Evolutionary conservation across 1,140 invertebrate species (phyloP), one percentile per base, ranked within the genome.

Genomic region (Penaeus japonicus): DNA sequence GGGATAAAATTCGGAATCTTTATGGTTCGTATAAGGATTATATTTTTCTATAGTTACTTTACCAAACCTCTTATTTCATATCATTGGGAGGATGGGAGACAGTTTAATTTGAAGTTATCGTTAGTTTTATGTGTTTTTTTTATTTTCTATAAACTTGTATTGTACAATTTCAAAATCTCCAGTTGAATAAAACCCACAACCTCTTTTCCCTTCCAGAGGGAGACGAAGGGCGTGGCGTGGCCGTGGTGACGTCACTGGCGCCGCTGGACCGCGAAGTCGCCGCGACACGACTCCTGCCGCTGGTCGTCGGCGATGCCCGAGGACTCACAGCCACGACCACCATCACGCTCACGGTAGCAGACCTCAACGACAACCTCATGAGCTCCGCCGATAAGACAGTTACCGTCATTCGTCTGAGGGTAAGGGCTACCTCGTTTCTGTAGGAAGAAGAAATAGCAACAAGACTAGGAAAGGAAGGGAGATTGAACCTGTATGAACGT

Each of bases 241-340:
- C 78, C 22, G 85, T 83, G 10, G 85, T 90, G 39, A 86, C 77
- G n/a, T 87, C 90, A 0, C 59, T 90, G 30, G 57, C 22, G 7
- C 80, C 87, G 0, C 80, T 90, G 65, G 90, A 90, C 79, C 79
- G 90, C 7, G 90, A 90, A 82, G 94, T 4, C 30, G 32, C 78
- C 2, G 62, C 95, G 90, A 97, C 97, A 0, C 97, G 98, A 92
- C 97, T 96, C 91, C 94, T 96, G 91, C 97, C 96, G 1, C 92
- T 98, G 5, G 95, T 97, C 91, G 97, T 97, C 0, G 96, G 96
- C 91, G 97, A 98, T 92, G 97, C 96, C 0, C 95, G 96, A 89
- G 96, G 96, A 0, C 92, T 95, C 89, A 95, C 96, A 1, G 94
- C 95, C 22, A 90, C 90, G 1, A 88, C 75, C 65, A 89, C 90